Evolutionary conservation across 1,140 invertebrate species (phyloP).

Genomic region (Arctopsyche grandis): DNA sequence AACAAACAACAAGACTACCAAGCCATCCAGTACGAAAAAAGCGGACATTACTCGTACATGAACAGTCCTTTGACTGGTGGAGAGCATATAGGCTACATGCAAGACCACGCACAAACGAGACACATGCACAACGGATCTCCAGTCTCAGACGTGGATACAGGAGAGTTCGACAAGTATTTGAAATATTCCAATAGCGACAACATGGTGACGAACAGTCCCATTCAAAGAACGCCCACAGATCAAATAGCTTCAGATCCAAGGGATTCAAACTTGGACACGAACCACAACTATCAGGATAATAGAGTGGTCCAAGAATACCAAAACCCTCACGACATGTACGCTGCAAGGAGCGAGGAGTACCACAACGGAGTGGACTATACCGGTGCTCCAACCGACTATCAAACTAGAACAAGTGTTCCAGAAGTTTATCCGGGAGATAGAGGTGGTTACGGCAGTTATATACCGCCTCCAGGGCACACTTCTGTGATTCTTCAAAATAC

Average conservation of each 20-base stretch:
- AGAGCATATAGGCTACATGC: slow-evolving; percentile 61
- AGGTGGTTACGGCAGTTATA: slow-evolving; percentile 36
- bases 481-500: slow-evolving; percentile 62
- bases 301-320: slow-evolving; percentile 55
- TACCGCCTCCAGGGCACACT: slow-evolving; percentile 57
- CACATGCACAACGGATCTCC: slow-evolving; percentile 63
- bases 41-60: slow-evolving; percentile 51
- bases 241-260: slow-evolving; percentile 42
- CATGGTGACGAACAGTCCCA: slow-evolving; percentile 43
- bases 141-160: slow-evolving; percentile 68
- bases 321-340: slow-evolving; percentile 57
- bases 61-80: slow-evolving; percentile 53
- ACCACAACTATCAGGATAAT: slow-evolving; percentile 66
- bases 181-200: slow-evolving; percentile 65
- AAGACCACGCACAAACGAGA: slow-evolving; percentile 61
- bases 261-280: slow-evolving; percentile 64
- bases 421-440: slow-evolving; percentile 45
- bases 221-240: slow-evolving; percentile 36
- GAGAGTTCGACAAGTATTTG: slow-evolving; percentile 75
- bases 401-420: slow-evolving; percentile 5
- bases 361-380: slow-evolving; percentile 52
- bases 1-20: slow-evolving; percentile 65
- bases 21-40: slow-evolving; percentile 49
- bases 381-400: slow-evolving; percentile 39
- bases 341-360: slow-evolving; percentile 53